phyloP scores from a whole-genome alignment of 2,888 invertebrate genomes.

The Schizaphis graminum region DNA sequence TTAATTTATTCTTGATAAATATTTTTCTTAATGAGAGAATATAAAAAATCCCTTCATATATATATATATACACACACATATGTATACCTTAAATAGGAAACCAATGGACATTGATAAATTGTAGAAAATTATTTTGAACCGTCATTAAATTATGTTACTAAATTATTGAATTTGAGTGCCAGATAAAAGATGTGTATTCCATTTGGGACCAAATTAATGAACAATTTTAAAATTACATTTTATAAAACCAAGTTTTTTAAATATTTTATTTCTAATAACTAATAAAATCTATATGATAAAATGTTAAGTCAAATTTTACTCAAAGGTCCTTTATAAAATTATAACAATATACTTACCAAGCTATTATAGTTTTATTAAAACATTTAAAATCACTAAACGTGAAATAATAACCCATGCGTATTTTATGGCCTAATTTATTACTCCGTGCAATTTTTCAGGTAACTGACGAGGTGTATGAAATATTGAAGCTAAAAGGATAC shows the following conservation, averaged over 20 bases:
- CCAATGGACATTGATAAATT: neutral
- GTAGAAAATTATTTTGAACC: neutral
- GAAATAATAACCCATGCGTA: neutral
- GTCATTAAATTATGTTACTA: neutral
- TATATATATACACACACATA: too few relatives aligned
- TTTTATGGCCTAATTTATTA: neutral
- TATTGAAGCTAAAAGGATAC: slow-evolving; percentile 83
- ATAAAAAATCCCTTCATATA: neutral
- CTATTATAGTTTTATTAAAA: too few relatives aligned
- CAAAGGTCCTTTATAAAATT: neutral
- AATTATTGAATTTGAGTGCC: neutral
- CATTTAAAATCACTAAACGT: neutral
- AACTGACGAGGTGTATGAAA: slow-evolving; percentile 89
- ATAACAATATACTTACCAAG: too few relatives aligned
- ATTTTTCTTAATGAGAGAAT: neutral
- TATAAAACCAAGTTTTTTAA: neutral
- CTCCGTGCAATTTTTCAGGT: slow-evolving; percentile 74
- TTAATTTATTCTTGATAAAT: neutral
- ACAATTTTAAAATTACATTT: neutral
- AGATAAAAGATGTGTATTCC: neutral
- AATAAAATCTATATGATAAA: neutral
- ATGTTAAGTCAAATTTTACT: neutral
- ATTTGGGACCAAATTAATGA: neutral
- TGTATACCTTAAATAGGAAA: neutral
- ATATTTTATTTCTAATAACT: neutral